phyloP scores from a whole-genome alignment of 2,113 vertebrate genomes.

The Rhinoptilus africanus region DNA sequence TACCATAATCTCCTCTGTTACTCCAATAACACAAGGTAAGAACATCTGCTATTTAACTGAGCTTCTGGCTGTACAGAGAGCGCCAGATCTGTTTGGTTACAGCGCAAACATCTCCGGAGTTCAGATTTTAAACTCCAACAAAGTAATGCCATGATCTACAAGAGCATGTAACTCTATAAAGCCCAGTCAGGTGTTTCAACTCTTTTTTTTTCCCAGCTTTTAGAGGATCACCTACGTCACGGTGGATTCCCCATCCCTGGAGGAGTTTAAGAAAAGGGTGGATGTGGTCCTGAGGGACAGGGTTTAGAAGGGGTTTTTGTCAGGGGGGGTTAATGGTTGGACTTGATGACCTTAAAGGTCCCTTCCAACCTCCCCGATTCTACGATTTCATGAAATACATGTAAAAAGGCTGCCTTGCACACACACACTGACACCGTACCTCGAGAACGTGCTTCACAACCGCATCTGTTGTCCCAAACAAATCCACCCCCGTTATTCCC shows the following conservation, averaged over 20 bases:
- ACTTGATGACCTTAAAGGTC: no score
- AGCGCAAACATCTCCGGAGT: not conserved
- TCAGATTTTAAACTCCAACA: not conserved
- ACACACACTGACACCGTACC: slow-evolving; percentile 67
- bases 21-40: not conserved
- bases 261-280: no score
- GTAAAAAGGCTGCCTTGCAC: no score
- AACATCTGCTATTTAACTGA: not conserved
- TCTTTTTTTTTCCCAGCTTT: not conserved
- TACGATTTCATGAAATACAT: not conserved
- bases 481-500: slow-evolving; percentile 90
- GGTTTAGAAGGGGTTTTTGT: no score
- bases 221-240: not conserved
- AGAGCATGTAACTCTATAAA: not conserved
- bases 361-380: no score
- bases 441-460: slow-evolving; percentile 96
- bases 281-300: no score
- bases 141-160: not conserved
- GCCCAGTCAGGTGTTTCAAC: not conserved
- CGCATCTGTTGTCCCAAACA: slow-evolving; percentile 92
- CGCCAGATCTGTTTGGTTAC: no score
- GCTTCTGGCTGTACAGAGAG: not conserved
- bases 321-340: no score
- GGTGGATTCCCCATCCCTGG: no score
- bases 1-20: not conserved